A percentile compares a stretch with the other conserved stretches of the same genome.
Conservation (phyloP, 2,113 vertebrate species). For the Bathybates hornii region DNA sequence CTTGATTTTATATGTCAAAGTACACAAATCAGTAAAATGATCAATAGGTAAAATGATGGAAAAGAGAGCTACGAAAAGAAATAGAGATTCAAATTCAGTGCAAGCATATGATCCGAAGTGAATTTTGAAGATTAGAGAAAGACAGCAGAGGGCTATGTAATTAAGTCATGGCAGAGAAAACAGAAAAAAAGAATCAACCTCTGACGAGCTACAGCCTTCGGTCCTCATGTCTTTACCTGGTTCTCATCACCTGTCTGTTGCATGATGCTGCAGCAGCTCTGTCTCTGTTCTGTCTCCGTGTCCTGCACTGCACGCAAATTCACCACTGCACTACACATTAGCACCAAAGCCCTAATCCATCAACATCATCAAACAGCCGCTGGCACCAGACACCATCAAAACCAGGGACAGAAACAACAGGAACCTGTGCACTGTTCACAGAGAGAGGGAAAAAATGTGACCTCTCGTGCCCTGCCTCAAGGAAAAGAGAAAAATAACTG, state of each 20-base stretch:
- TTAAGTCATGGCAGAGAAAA: background rate
- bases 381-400: slow-evolving; percentile 27
- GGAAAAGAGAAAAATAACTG: background rate
- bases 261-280: slow-evolving; percentile 38
- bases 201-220: background rate
- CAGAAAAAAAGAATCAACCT: background rate
- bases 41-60: background rate
- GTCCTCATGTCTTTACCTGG: slow-evolving; percentile 45
- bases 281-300: slow-evolving; percentile 33
- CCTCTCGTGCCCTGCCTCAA: background rate
- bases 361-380: slow-evolving; percentile 52
- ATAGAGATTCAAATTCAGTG: background rate
- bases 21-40: background rate
- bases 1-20: background rate
- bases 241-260: slow-evolving; percentile 35
- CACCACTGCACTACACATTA: slow-evolving; percentile 38
- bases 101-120: background rate
- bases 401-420: slow-evolving; percentile 17
- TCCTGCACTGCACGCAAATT: background rate
- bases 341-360: slow-evolving; percentile 49
- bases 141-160: background rate
- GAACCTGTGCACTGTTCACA: background rate
- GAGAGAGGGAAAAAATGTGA: background rate
- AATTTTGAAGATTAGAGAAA: background rate
- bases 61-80: background rate